Percentiles rank a stretch among this genome's conserved stretches.
phyloP scores from a whole-genome alignment of 2,113 vertebrate genomes.

The Cynocephalus volans region DNA sequence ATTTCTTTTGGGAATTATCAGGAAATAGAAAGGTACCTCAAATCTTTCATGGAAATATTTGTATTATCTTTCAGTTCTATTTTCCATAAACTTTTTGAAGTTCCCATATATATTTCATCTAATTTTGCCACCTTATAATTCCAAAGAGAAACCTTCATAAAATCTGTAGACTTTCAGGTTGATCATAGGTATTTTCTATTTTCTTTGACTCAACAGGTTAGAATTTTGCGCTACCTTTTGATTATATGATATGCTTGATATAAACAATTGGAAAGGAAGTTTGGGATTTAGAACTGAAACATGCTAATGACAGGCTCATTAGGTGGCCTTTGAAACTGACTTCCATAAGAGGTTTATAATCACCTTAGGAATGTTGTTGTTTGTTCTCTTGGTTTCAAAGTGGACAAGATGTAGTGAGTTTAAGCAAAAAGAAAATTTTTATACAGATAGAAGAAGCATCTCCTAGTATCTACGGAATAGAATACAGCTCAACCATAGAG shows the following conservation, averaged over 20 bases:
- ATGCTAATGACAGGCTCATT: background rate
- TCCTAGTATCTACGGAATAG: background rate
- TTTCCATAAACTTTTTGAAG: too few species aligned
- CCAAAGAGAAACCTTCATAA: background rate
- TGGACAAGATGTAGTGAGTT: background rate
- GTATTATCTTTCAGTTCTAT: too few species aligned
- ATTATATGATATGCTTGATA: background rate
- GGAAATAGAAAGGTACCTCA: too few species aligned
- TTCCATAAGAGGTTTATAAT: background rate
- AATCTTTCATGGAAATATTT: too few species aligned
- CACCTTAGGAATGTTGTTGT: background rate
- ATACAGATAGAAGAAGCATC: background rate
- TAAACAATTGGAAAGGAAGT: background rate
- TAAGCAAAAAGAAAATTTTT: background rate
- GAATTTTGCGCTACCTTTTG: background rate
- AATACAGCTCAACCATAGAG: background rate
- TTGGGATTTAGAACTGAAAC: background rate
- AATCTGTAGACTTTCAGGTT: background rate
- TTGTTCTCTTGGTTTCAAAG: constrained; percentile 19
- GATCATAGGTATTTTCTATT: background rate
- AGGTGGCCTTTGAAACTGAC: background rate
- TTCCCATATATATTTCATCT: background rate
- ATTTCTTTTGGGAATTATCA: background rate
- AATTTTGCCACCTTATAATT: constrained; percentile 47
- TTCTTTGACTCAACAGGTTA: background rate